Conservation (phyloP, 2,113 vertebrate genomes). For the Tupaia tana region DNA sequence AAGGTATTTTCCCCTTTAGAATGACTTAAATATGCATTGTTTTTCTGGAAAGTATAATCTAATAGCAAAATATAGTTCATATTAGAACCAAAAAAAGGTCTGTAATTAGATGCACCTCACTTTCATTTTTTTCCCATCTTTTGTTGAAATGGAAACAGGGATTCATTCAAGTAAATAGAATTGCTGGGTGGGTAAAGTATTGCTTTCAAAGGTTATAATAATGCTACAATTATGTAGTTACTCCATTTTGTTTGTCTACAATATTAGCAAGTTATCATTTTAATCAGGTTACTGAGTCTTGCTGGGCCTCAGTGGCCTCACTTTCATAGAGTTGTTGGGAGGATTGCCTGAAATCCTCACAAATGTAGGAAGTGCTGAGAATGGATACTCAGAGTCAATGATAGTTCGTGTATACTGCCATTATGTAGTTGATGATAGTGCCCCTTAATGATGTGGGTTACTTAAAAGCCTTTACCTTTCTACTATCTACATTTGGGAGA, state of each 20-base stretch:
- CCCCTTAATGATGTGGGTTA: background rate
- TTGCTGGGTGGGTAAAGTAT: background rate
- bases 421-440: background rate
- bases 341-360: background rate
- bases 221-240: background rate
- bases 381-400: background rate
- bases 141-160: constrained; percentile 71
- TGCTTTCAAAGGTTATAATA: constrained; percentile 29
- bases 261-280: background rate
- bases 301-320: fast-evolving
- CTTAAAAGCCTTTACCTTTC: background rate
- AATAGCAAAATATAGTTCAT: constrained; percentile 74
- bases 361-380: background rate
- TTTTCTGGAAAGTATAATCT: constrained; percentile 68
- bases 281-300: background rate
- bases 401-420: no score
- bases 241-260: constrained; percentile 36
- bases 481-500: background rate
- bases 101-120: constrained; percentile 77
- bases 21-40: constrained; percentile 43
- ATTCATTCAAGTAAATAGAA: constrained; percentile 77
- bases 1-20: constrained; percentile 47
- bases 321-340: background rate
- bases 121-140: constrained; percentile 62
- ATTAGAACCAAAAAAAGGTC: constrained; percentile 74